Conservation (phyloP, 2,888 invertebrate species). For the Elmis aenea region DNA sequence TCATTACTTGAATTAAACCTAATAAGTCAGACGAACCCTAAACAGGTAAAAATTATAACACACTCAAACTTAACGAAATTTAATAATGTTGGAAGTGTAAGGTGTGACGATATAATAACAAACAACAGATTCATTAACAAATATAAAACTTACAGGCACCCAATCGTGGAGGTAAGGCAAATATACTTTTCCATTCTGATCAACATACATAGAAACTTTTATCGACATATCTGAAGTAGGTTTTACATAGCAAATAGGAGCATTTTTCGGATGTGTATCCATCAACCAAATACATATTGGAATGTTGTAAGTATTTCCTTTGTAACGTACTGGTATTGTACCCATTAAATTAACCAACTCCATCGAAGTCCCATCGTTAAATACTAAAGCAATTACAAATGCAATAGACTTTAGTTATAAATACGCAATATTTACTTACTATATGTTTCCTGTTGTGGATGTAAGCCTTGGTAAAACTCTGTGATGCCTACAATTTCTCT, state of each 20-base stretch:
- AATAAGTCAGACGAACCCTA: constrained; percentile 78
- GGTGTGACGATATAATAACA: too few relatives aligned
- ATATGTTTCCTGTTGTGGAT: constrained; percentile 61
- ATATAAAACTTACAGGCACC: constrained; percentile 58
- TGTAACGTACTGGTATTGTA: constrained; percentile 88
- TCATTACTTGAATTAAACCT: constrained; percentile 86
- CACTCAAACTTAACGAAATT: too few relatives aligned
- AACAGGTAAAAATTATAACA: constrained; percentile 26
- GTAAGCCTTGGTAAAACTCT: constrained; percentile 60
- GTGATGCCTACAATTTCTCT: constrained; percentile 64
- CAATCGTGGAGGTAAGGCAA: constrained; percentile 96
- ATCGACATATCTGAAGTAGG: constrained; percentile 95
- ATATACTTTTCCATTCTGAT: constrained; percentile 92
- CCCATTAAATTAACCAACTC: constrained; percentile 82
- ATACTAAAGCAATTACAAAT: constrained; percentile 54
- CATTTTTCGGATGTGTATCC: constrained; percentile 95
- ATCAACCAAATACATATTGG: constrained; percentile 94
- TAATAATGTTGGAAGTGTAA: too few relatives aligned
- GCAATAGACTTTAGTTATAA: constrained; percentile 5
- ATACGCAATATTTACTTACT: constrained; percentile 50
- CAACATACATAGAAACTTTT: constrained; percentile 90
- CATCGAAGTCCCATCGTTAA: constrained; percentile 79
- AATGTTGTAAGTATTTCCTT: constrained; percentile 88
- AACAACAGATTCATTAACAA: background rate
- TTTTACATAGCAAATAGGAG: constrained; percentile 91